A percentile compares a stretch with the other conserved stretches of the same genome.
Conservation (phyloP, 2,113 vertebrate species). For the Menura novaehollandiae region DNA sequence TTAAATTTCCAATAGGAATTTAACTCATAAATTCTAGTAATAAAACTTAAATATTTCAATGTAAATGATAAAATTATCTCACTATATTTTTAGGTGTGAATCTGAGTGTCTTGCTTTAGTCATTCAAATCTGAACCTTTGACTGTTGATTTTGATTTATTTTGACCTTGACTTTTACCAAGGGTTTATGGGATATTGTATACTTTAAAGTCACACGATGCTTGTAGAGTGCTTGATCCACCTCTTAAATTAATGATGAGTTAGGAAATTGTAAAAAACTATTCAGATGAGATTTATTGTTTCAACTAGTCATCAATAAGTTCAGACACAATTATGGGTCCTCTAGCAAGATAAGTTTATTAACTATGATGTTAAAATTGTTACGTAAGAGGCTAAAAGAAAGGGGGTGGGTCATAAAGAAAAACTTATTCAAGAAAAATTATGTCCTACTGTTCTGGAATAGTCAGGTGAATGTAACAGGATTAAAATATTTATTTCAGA, state of each 20-base stretch:
- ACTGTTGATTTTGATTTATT: neutral
- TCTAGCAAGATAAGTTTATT: neutral
- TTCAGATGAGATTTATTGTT: neutral
- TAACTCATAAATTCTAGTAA: neutral
- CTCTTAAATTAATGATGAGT: neutral
- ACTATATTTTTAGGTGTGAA: neutral
- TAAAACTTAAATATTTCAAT: neutral
- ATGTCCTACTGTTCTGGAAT: neutral
- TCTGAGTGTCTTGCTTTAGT: neutral
- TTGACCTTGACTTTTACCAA: neutral
- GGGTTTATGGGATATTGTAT: neutral
- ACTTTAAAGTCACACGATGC: neutral
- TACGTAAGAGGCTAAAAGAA: neutral
- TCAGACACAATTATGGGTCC: neutral
- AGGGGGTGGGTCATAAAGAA: neutral
- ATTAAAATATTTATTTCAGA: neutral
- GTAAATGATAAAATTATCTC: neutral
- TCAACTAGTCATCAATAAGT: neutral
- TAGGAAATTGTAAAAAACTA: neutral
- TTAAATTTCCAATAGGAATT: neutral
- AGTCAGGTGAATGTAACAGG: neutral
- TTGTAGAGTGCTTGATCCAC: neutral
- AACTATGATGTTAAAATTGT: neutral
- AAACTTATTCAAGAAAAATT: neutral
- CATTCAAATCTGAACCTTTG: neutral